Percentiles rank a stretch among this genome's conserved stretches.
phyloP scores from a whole-genome alignment of 2,113 vertebrate genomes.

The Lepus europaeus region DNA sequence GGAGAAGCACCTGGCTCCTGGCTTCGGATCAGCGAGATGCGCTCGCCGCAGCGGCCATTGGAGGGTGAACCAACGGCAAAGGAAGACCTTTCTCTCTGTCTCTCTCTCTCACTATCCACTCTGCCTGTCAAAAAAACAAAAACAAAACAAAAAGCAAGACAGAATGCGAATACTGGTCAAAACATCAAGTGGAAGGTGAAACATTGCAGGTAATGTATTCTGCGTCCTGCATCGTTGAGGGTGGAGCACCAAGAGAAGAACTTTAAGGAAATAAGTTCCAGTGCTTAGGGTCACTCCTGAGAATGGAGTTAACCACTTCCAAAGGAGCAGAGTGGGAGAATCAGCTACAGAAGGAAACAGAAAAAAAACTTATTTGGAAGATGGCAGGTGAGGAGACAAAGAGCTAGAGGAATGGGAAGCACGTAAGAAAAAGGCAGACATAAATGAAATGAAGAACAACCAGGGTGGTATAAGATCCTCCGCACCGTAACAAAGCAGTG shows the following conservation, averaged over 20 bases:
- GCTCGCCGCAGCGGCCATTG: too few relatives aligned
- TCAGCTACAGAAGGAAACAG: not conserved
- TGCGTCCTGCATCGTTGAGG: not conserved
- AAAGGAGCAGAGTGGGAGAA: not conserved
- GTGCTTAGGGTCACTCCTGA: not conserved
- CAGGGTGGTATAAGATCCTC: not conserved
- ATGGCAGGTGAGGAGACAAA: not conserved
- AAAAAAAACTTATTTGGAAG: slow-evolving; percentile 5
- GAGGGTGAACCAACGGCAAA: too few relatives aligned
- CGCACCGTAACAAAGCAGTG: not conserved
- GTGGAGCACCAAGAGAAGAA: not conserved
- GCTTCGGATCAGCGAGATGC: too few relatives aligned
- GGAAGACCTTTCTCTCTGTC: too few relatives aligned
- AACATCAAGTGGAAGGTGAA: not conserved
- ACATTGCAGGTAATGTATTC: not conserved
- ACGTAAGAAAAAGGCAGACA: not conserved
- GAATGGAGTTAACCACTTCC: slow-evolving; percentile 25
- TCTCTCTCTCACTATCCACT: too few relatives aligned
- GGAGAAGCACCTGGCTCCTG: too few relatives aligned
- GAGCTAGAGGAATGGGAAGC: not conserved
- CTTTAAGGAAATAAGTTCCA: not conserved
- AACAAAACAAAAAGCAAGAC: not conserved
- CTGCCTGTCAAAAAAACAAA: too few relatives aligned
- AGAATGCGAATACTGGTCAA: slow-evolving; percentile 5
- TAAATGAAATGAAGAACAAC: slow-evolving; percentile 22